phyloP scores from a whole-genome alignment of 64 coral and sea anemone genomes.

The Cladopsammia gracilis region DNA sequence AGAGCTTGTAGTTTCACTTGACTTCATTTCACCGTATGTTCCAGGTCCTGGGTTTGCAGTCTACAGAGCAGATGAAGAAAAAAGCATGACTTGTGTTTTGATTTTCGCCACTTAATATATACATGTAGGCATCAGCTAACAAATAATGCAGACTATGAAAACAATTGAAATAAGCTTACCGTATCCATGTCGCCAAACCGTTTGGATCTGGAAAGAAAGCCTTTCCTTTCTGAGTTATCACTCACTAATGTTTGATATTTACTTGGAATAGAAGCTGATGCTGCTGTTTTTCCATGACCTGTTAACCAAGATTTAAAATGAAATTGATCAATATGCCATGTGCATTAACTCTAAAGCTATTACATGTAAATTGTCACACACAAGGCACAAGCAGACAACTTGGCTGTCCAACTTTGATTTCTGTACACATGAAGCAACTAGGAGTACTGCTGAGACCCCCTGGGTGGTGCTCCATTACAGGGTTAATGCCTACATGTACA shows the following conservation, averaged over 20 bases:
- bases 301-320: no score
- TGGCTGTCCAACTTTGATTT: no score
- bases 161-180: constrained; percentile 60
- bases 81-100: background rate
- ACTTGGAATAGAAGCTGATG: constrained; percentile 98
- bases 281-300: constrained; percentile 95
- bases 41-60: constrained; percentile 93
- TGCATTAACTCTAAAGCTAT: no score
- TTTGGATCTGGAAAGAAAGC: constrained; percentile 86
- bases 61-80: constrained; percentile 32
- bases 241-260: constrained; percentile 96
- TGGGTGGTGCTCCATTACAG: no score
- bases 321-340: no score
- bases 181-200: constrained; percentile 60
- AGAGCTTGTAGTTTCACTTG: constrained; percentile 71
- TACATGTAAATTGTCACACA: no score
- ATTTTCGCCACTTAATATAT: background rate
- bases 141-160: background rate
- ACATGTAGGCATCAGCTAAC: background rate
- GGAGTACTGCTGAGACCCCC: no score
- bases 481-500: no score
- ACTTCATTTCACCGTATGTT: constrained; percentile 73
- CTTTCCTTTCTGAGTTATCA: constrained; percentile 97
- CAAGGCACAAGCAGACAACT: no score
- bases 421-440: no score